Percentiles rank a stretch among this genome's conserved stretches.
phyloP scores from a whole-genome alignment of 2,888 invertebrate species.

The Drosophila longiperda region DNA sequence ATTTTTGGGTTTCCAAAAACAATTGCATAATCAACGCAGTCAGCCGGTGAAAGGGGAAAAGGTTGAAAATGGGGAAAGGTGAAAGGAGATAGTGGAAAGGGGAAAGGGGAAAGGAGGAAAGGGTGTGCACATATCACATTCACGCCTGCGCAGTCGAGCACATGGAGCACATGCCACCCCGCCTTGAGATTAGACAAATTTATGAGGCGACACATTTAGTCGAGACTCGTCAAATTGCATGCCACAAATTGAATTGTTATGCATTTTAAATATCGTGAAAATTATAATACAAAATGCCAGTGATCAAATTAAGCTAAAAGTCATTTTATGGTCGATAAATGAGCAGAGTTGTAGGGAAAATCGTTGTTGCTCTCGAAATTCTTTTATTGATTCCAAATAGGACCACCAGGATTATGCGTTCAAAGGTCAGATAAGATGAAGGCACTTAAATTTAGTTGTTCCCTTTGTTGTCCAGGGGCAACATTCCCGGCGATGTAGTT shows the following conservation, averaged over 20 bases:
- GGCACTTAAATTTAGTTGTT: conserved; percentile 77
- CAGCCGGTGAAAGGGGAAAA: conserved; percentile 21
- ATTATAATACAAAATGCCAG: conserved; percentile 39
- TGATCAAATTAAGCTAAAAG: conserved; percentile 66
- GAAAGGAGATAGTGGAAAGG: conserved; percentile 12
- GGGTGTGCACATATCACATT: conserved; percentile 31
- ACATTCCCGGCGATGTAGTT: conserved; percentile 51
- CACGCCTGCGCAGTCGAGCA: conserved; percentile 67
- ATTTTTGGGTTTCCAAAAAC: conserved; percentile 34
- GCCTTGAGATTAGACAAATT: conserved; percentile 29
- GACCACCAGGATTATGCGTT: conserved; percentile 55
- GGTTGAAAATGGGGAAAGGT: background rate
- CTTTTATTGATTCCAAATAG: conserved; percentile 29
- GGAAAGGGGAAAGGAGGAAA: background rate
- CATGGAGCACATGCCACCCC: background rate
- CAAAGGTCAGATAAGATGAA: conserved; percentile 65
- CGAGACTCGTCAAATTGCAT: conserved; percentile 26
- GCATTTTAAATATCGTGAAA: conserved; percentile 50
- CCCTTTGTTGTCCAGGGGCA: conserved; percentile 38
- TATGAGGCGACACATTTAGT: conserved; percentile 45
- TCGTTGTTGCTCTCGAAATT: conserved; percentile 1
- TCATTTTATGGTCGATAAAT: conserved; percentile 49
- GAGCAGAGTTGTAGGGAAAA: conserved; percentile 10
- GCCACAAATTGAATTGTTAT: conserved; percentile 62
- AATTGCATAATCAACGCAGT: conserved; percentile 56